Conservation (phyloP, 2,888 invertebrate genomes). For the Nebria brevicollis region DNA sequence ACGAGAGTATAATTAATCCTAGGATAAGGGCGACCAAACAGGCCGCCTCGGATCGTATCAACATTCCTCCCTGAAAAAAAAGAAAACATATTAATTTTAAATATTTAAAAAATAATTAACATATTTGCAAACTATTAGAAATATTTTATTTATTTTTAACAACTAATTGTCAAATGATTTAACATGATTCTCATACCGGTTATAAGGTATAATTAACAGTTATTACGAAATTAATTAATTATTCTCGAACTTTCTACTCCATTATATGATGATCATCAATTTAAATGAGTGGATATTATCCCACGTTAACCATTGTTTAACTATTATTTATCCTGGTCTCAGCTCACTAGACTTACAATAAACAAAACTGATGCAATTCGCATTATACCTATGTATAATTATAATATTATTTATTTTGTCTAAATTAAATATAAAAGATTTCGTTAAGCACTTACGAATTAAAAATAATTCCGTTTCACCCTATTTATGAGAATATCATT, state of each 20-base stretch:
- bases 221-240: constrained; percentile 43
- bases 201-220: constrained; percentile 36
- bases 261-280: constrained; percentile 40
- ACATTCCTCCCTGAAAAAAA: constrained; percentile 75
- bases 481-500: too few species aligned
- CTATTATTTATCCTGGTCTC: constrained; percentile 11
- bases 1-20: constrained; percentile 68
- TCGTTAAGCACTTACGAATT: too few species aligned
- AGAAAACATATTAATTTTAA: constrained; percentile 51
- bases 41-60: constrained; percentile 79
- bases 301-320: constrained; percentile 38
- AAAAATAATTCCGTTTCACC: too few species aligned
- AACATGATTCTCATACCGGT: constrained; percentile 33
- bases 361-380: neutral
- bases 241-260: constrained; percentile 44
- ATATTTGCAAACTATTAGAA: neutral
- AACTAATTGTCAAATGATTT: constrained; percentile 30
- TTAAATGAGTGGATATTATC: constrained; percentile 36
- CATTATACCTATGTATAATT: neutral
- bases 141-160: constrained; percentile 3
- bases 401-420: too few species aligned
- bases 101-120: neutral
- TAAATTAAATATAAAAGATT: too few species aligned
- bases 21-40: constrained; percentile 73
- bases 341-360: constrained; percentile 17